Evolutionary conservation across 1,140 invertebrate species (phyloP).

Genomic region (Diprion similis): DNA sequence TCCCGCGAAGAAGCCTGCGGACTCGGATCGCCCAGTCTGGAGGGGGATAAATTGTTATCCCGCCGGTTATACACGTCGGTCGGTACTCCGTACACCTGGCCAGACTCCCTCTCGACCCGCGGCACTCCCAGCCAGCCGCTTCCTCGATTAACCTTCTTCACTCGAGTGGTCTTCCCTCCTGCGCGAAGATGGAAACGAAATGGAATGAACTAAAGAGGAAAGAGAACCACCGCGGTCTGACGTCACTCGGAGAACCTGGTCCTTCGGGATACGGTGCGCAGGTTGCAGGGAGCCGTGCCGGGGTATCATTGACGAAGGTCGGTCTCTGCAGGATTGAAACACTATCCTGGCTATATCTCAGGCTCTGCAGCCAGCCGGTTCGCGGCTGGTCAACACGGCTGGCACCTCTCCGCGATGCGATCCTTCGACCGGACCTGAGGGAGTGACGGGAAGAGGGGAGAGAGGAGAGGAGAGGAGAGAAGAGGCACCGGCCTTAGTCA

Average conservation of each 20-base stretch:
- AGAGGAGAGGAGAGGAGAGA: constrained; percentile 12
- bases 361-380: too few species aligned
- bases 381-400: constrained; percentile 49
- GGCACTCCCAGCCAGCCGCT: too few species aligned
- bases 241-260: neutral
- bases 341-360: constrained; percentile 60
- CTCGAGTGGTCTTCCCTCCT: neutral
- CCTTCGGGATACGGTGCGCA: constrained; percentile 16
- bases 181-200: neutral
- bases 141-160: neutral
- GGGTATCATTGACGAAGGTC: constrained; percentile 49
- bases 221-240: neutral
- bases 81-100: too few species aligned
- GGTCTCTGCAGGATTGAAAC: constrained; percentile 54
- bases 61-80: too few species aligned
- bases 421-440: constrained; percentile 22
- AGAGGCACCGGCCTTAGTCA: constrained; percentile 29
- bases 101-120: too few species aligned
- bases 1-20: neutral
- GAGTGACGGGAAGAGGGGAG: constrained; percentile 11
- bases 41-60: neutral
- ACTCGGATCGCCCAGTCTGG: too few species aligned
- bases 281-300: constrained; percentile 25
- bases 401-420: constrained; percentile 47
- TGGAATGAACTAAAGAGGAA: neutral